Evolutionary conservation across 2,797 vertebrate species (phyloP), one percentile per base, ranked within the genome.

Genomic region (Schizopygopsis malacanthus): DNA sequence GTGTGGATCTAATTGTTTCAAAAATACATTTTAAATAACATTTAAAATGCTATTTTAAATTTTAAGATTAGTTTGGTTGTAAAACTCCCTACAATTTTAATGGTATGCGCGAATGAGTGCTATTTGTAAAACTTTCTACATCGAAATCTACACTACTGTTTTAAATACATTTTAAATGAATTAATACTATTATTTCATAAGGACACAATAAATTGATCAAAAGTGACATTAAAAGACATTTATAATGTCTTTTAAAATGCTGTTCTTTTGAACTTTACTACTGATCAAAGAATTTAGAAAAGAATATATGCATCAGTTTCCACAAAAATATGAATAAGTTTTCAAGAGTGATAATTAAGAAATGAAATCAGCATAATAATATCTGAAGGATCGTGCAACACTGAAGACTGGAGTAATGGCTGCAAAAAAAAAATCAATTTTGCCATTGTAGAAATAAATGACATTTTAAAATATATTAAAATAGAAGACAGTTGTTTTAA

Each of bases 21-120:
- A 39, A 47, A 25, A 25, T 9, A 28, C 0, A 13, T 56, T 22
- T 56, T 0, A 3, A 33, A 33, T 65, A n/a, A n/a, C n/a, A n/a
- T n/a, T n/a, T n/a, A n/a, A 41, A 67, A 67, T 67, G 4, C 11
- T 8, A 13, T 56, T 22, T 56, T 0, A 3, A 33, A 33, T 65
- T 76, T 76, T 37, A 28, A 65, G 12, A 50, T 18, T 16, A 28
- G 43, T 73, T 43, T 71, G 41, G 5, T 71, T 18, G n/a, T 73
- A 73, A 73, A 73, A 47, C 13, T 16, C 3, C 1, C 6, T 13
- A 73, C 47, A 73, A 18, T 45, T 43, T 7, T 15, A 73, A 47
- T 0, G 18, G 52, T 47, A 45, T 16, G n/a, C 6, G 15, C 28
- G 25, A 50, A 75, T 33, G 6, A 33, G 28, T 72, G 8, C 52